Evolutionary conservation across 2,113 vertebrate genomes (phyloP).

Genomic region (Seriola dumerili): DNA sequence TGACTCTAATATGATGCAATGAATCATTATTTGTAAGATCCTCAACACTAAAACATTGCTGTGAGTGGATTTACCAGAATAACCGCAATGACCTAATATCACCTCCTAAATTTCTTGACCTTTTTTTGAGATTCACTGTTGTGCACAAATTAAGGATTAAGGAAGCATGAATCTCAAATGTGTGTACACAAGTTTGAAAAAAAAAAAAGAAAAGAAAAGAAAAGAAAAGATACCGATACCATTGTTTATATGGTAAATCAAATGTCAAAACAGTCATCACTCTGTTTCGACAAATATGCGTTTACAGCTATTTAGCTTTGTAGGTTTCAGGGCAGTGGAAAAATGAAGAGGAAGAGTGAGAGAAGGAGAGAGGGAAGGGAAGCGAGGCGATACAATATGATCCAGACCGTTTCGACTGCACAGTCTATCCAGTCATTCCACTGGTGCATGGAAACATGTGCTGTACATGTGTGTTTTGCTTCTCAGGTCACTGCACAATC

Average conservation of each 20-base stretch:
- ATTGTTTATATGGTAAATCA: not conserved
- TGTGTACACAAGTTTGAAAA: not conserved
- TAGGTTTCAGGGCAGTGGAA: slow-evolving; percentile 50
- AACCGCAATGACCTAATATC: not conserved
- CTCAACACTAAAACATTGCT: not conserved
- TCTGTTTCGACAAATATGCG: not conserved
- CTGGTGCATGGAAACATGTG: slow-evolving; percentile 80
- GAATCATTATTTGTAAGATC: too few relatives aligned
- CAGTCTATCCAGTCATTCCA: slow-evolving; percentile 65
- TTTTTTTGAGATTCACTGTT: too few relatives aligned
- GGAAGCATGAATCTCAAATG: not conserved
- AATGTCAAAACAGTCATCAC: not conserved
- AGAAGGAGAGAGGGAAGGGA: not conserved
- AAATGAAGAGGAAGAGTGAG: slow-evolving; percentile 23
- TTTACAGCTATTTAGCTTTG: slow-evolving; percentile 2
- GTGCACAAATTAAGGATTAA: too few relatives aligned
- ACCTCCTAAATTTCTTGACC: too few relatives aligned
- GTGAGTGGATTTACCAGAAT: not conserved
- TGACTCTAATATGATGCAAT: too few relatives aligned
- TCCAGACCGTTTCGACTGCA: slow-evolving; percentile 60
- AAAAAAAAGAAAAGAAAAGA: not conserved
- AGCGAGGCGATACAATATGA: slow-evolving; percentile 50
- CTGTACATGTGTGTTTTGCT: slow-evolving; percentile 78
- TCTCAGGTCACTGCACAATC: slow-evolving; percentile 77
- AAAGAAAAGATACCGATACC: not conserved